phyloP scores from a whole-genome alignment of 2,888 invertebrate genomes.

The Opisthograptis luteolata region DNA sequence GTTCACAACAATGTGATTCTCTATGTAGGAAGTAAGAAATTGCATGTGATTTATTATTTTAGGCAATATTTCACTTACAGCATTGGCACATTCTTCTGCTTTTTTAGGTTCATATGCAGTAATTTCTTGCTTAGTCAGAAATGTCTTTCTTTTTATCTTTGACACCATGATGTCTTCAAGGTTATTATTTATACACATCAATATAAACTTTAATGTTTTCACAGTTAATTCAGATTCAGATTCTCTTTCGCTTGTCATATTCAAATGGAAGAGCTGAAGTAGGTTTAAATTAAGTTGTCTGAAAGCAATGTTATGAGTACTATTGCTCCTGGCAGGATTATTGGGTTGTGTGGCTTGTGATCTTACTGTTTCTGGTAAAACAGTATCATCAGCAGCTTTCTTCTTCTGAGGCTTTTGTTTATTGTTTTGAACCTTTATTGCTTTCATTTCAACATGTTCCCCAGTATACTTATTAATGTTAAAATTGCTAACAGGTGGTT shows the following conservation, averaged over 20 bases:
- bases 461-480: constrained; percentile 58
- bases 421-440: constrained; percentile 45
- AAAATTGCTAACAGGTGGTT: constrained; percentile 63
- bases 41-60: constrained; percentile 63
- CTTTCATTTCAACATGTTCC: constrained; percentile 51
- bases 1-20: constrained; percentile 46
- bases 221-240: constrained; percentile 55
- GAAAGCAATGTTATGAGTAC: constrained; percentile 56
- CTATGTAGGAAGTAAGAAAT: constrained; percentile 55
- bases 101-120: constrained; percentile 57
- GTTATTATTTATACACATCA: constrained; percentile 59
- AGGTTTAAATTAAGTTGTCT: constrained; percentile 63
- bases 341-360: constrained; percentile 63
- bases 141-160: constrained; percentile 68
- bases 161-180: constrained; percentile 63
- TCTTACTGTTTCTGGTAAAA: constrained; percentile 62
- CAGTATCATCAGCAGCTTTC: constrained; percentile 57
- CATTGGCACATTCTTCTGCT: constrained; percentile 65
- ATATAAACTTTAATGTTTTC: constrained; percentile 61
- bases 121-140: constrained; percentile 61
- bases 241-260: constrained; percentile 53
- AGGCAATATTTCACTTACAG: constrained; percentile 58
- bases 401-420: constrained; percentile 44
- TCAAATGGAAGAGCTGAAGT: constrained; percentile 60
- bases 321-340: constrained; percentile 55